Evolutionary conservation across 2,888 invertebrate species (phyloP).

Genomic region (Cryptophagus acutangulus): DNA sequence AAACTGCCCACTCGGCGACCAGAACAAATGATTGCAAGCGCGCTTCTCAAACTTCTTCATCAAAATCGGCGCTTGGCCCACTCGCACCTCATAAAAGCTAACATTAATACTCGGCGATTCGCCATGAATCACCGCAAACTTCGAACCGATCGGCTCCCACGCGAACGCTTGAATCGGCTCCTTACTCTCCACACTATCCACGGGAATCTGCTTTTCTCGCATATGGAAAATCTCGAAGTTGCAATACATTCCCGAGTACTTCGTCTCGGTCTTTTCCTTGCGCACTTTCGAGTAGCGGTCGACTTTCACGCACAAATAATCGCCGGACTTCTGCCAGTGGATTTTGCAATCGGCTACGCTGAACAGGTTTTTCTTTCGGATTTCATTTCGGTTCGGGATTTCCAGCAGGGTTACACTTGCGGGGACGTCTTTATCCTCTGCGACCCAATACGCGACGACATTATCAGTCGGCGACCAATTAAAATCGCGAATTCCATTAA

Average conservation of each 20-base stretch:
- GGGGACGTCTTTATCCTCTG: conserved; percentile 94
- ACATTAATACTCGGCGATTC: conserved; percentile 81
- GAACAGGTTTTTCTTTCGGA: conserved; percentile 92
- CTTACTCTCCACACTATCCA: conserved; percentile 95
- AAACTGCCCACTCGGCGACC: conserved; percentile 95
- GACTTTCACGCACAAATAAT: conserved; percentile 94
- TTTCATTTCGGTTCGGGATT: conserved; percentile 84
- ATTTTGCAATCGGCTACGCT: conserved; percentile 97
- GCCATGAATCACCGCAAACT: conserved; percentile 95
- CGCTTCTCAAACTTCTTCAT: conserved; percentile 86
- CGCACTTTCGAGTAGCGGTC: conserved; percentile 77
- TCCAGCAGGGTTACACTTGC: conserved; percentile 91
- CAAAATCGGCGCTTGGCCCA: conserved; percentile 81
- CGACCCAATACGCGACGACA: conserved; percentile 95
- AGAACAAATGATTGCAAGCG: conserved; percentile 87
- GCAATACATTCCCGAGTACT: conserved; percentile 95
- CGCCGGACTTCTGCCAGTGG: conserved; percentile 98
- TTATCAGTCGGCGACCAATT: conserved; percentile 98
- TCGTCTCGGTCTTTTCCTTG: conserved; percentile 88
- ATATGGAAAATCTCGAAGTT: conserved; percentile 99
- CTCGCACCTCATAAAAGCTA: conserved; percentile 88
- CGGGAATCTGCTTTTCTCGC: conserved; percentile 90
- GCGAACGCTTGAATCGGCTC: conserved; percentile 90
- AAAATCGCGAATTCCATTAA: conserved; percentile 86
- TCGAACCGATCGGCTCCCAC: conserved; percentile 96